These are phyloP conservation scores for Gephyroberyx darwinii DNA, from an alignment of 2,797 vertebrate genomes.

Conservation along the genomic window DNA sequence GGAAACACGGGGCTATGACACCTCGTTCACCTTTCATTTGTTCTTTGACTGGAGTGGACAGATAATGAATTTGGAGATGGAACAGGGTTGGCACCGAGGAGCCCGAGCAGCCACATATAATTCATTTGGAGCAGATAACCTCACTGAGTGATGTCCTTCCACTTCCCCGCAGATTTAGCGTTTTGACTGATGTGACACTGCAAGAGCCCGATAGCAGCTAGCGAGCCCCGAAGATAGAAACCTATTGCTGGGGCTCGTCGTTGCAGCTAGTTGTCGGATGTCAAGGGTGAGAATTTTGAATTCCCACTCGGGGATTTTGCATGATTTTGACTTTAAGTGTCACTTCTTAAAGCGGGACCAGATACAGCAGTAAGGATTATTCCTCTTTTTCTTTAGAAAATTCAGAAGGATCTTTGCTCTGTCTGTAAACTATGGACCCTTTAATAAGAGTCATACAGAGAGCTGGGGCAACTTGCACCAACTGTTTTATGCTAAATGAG, in stretches of 20 bases:
- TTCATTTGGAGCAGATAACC: not conserved
- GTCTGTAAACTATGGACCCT: not conserved
- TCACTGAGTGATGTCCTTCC: constrained; percentile 3
- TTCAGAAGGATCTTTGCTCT: not conserved
- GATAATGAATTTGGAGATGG: not conserved
- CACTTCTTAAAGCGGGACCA: not conserved
- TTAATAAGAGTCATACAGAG: not conserved
- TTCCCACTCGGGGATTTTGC: not conserved
- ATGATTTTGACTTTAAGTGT: not conserved
- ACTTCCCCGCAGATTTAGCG: constrained; percentile 12
- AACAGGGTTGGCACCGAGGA: not conserved
- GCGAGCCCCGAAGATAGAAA: not conserved
- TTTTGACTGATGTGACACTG: constrained; percentile 13
- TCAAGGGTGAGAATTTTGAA: not conserved
- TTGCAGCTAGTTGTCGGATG: not conserved
- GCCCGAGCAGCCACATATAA: not conserved
- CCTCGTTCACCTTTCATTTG: constrained; percentile 14
- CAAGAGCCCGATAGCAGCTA: constrained; percentile 18
- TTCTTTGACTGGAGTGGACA: not conserved
- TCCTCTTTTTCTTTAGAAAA: not conserved
- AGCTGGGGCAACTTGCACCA: not conserved
- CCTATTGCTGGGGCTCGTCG: not conserved
- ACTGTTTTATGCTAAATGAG: no score
- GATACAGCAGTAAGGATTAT: not conserved
- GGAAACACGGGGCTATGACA: not conserved